Evolutionary conservation across 2,797 vertebrate species (phyloP), one percentile per base, ranked within the genome.

Genomic region (Centropyge bicolor): DNA sequence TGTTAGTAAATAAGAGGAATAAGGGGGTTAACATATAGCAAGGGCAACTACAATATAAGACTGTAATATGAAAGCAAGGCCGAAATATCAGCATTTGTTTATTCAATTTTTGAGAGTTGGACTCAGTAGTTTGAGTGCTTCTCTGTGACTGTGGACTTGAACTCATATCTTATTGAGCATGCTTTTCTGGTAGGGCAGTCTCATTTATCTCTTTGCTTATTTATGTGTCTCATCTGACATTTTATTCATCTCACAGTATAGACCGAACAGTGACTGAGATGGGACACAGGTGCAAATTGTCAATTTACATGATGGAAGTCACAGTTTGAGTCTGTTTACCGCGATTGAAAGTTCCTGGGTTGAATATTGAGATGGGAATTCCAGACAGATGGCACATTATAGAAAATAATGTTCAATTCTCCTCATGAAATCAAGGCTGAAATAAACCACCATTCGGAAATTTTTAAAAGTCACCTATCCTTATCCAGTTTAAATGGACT

Each of bases 1-100:
- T 17, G 36, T 70, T 55, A 67, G 24, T 49, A 54, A 71, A 41
- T 20, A 48, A 19, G 19, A 56, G 16, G 20, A 54, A 24, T 90
- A 60, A 14, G 0, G 0, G 19, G 16, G 11, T 7, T 45, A 24
- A 69, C 35, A 17, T 11, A 12, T 66, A 36, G 14, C 2, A 46
- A 49, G n/a, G 46, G 10, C 0, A 95, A 96, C 57, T 94, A 92
- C 81, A 95, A 96, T 0, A 55, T 8, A 96, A 96, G 79, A 95
- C 96, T 96, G n/a, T 60, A 41, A 55, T 54, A 24, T 46, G 5
- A 64, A 82, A 55, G 19, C 8, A 60, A n/a, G 59, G 5, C 52
- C 40, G 13, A 60, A 40, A 35, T 19, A 59, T 31, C 22, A 63
- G 54, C 41, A 63, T 49, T 45, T 43, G 48, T 55, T n/a, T 36